These are phyloP conservation scores for Sebastiscus albofasciatus DNA, from an alignment of 2,797 vertebrate species.

Conservation along the genomic window DNA sequence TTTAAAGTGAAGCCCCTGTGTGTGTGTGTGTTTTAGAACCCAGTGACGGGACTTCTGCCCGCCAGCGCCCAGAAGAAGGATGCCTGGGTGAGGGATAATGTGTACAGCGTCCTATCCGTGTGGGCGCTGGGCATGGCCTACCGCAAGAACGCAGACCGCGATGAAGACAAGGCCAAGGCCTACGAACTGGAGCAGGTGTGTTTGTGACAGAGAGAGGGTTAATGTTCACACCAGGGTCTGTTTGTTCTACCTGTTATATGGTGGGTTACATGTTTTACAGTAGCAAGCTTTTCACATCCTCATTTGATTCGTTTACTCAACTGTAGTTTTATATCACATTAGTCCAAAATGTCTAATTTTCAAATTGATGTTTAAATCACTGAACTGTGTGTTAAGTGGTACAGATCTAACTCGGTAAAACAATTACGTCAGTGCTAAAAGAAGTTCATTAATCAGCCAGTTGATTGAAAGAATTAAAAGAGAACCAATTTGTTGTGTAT, in stretches of 20 bases:
- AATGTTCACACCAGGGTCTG: slow-evolving; percentile 10
- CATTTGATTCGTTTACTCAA: not conserved
- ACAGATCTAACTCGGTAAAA: not conserved
- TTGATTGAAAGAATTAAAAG: not conserved
- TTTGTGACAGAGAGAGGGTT: slow-evolving; percentile 8
- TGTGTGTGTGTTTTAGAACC: slow-evolving; percentile 83
- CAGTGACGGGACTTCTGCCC: slow-evolving; percentile 93
- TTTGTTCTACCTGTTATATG: slow-evolving; percentile 2
- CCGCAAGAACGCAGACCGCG: slow-evolving; percentile 96
- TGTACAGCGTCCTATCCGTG: slow-evolving; percentile 96
- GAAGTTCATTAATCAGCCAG: fast-evolving
- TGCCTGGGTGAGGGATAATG: slow-evolving; percentile 97
- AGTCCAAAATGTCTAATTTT: not conserved
- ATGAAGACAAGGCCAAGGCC: slow-evolving; percentile 98
- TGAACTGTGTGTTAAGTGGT: not conserved
- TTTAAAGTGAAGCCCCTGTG: not conserved
- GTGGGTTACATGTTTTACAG: slow-evolving; percentile 1
- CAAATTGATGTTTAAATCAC: not conserved
- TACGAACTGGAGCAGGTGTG: slow-evolving; percentile 97
- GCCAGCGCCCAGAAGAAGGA: slow-evolving; percentile 92
- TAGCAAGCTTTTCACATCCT: not conserved
- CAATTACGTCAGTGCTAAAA: not conserved
- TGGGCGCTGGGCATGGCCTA: slow-evolving; percentile 99
- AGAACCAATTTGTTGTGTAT: not conserved
- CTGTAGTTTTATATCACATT: not conserved